Evolutionary conservation across 1,140 invertebrate species (phyloP).

Genomic region (Hyles euphorbiae): DNA sequence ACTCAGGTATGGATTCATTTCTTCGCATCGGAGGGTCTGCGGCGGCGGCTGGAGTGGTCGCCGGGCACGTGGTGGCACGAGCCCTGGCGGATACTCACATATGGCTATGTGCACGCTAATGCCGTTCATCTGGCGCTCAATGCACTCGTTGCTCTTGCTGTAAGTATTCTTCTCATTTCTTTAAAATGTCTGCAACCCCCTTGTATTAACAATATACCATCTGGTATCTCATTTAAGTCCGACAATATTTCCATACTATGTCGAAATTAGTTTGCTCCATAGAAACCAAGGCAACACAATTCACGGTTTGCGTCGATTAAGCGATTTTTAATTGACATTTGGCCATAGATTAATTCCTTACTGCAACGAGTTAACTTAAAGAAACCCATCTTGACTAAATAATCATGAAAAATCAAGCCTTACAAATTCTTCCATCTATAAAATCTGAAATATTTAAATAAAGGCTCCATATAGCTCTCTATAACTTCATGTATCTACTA

Average conservation of each 20-base stretch:
- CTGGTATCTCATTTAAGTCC: background rate
- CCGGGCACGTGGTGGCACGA: conserved; percentile 46
- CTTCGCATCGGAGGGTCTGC: conserved; percentile 30
- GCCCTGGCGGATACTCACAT: conserved; percentile 58
- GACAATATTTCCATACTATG: background rate
- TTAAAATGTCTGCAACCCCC: no score
- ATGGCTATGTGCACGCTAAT: conserved; percentile 53
- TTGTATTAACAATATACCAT: background rate
- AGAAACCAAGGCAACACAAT: background rate
- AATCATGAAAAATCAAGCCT: no score
- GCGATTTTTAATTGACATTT: background rate
- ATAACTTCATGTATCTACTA: no score
- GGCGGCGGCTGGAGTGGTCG: conserved; percentile 45
- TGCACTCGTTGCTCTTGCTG: conserved; percentile 51
- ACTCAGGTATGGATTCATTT: conserved; percentile 42
- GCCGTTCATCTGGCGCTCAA: conserved; percentile 50
- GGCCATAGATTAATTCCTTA: background rate
- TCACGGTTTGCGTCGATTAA: background rate
- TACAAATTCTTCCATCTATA: no score
- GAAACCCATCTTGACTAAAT: no score
- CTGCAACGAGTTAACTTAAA: no score
- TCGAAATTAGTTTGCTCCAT: background rate
- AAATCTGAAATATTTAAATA: no score
- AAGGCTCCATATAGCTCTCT: no score
- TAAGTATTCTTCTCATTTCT: conserved; percentile 28